phyloP scores from a whole-genome alignment of 2,797 vertebrate species.

The Typhlichthys eigenmanni region DNA sequence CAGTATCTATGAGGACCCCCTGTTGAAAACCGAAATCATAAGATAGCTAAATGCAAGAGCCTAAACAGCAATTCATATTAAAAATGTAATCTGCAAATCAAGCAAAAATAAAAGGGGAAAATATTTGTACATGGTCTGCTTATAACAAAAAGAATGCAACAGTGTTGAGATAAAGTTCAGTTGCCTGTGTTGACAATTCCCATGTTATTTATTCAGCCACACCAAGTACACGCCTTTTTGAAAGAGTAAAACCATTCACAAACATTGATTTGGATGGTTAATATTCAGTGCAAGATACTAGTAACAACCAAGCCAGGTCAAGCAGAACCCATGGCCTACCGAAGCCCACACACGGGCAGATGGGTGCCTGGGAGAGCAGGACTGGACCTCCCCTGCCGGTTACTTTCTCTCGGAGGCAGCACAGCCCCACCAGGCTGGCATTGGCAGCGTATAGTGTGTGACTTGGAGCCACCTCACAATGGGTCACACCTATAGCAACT shows the following conservation, averaged over 20 bases:
- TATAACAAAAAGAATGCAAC: too few species aligned
- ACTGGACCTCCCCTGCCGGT: constrained; percentile 78
- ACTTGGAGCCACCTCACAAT: constrained; percentile 84
- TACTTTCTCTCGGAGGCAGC: constrained; percentile 85
- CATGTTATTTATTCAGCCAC: too few species aligned
- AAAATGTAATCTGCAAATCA: too few species aligned
- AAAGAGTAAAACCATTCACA: not conserved
- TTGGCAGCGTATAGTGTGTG: constrained; percentile 88
- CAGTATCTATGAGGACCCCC: too few species aligned
- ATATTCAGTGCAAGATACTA: not conserved
- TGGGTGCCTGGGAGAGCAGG: constrained; percentile 83
- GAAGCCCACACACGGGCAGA: constrained; percentile 91
- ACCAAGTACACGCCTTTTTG: not conserved
- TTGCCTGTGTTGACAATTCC: too few species aligned
- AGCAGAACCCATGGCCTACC: constrained; percentile 75
- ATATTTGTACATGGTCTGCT: too few species aligned
- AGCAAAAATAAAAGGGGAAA: too few species aligned
- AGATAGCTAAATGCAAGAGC: too few species aligned
- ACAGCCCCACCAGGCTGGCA: constrained; percentile 89
- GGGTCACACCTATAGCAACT: constrained; percentile 82
- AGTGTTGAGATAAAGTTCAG: too few species aligned
- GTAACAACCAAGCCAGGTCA: not conserved
- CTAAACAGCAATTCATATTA: too few species aligned
- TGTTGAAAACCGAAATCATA: too few species aligned
- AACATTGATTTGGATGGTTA: not conserved